These are phyloP conservation scores for Atta colombica DNA, from an alignment of 1,140 invertebrate genomes.

Conservation along the genomic window DNA sequence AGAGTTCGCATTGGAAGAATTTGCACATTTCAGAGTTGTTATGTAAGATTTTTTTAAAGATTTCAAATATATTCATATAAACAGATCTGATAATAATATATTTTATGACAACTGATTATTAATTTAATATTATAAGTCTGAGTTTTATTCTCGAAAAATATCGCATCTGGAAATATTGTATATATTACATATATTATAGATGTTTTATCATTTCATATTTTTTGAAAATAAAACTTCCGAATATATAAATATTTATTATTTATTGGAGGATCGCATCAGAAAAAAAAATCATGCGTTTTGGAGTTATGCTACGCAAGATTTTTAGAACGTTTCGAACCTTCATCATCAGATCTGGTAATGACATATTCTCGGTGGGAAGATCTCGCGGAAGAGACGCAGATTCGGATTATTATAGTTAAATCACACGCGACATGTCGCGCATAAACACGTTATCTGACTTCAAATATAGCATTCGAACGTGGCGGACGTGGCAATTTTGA, in stretches of 20 bases:
- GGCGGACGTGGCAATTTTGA: constrained; percentile 49
- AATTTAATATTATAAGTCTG: neutral
- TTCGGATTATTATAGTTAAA: constrained; percentile 43
- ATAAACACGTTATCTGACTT: constrained; percentile 38
- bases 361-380: neutral
- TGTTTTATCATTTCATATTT: no score
- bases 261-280: neutral
- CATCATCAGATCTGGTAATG: neutral
- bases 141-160: no score
- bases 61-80: no score
- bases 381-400: neutral
- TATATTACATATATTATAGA: no score
- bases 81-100: no score
- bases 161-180: no score
- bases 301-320: neutral
- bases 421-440: constrained; percentile 22
- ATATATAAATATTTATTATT: neutral
- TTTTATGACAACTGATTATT: neutral
- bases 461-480: constrained; percentile 48
- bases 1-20: neutral
- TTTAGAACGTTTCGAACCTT: neutral
- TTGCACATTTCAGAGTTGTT: neutral
- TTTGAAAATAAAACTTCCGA: neutral
- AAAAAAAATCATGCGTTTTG: neutral
- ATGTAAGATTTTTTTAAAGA: neutral